A percentile compares a stretch with the other conserved stretches of the same genome.
phyloP scores from a whole-genome alignment of 2,797 vertebrate genomes.

The Lycodopsis pacificus region DNA sequence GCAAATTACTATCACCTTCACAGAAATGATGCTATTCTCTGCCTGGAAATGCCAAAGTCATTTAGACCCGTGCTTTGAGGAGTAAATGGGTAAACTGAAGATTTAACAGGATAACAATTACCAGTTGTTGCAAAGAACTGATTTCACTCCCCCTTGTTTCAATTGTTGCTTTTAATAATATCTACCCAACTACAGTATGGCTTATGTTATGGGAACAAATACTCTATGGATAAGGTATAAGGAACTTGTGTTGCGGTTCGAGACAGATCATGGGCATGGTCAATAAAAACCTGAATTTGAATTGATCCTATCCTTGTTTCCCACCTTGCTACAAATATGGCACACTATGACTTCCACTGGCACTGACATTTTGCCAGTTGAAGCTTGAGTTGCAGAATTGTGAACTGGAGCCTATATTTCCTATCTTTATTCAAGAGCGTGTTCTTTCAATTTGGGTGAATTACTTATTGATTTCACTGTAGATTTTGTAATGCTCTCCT shows the following conservation, averaged over 20 bases:
- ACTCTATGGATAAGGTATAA: background rate
- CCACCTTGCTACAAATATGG: background rate
- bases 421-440: background rate
- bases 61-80: constrained; percentile 32
- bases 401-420: background rate
- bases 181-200: background rate
- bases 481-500: background rate
- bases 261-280: background rate
- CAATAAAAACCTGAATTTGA: background rate
- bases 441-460: background rate
- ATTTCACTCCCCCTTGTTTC: background rate
- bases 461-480: background rate
- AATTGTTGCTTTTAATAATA: background rate
- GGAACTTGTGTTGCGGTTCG: background rate
- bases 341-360: background rate
- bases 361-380: background rate
- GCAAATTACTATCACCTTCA: constrained; percentile 63
- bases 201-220: background rate
- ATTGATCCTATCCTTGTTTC: background rate
- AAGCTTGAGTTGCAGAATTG: background rate
- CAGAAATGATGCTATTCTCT: constrained; percentile 39
- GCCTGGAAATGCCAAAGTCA: constrained; percentile 21
- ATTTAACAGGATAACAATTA: constrained; percentile 18
- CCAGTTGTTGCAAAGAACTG: background rate
- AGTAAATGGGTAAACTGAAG: constrained; percentile 28